phyloP scores from a whole-genome alignment of 2,888 invertebrate genomes.

The Gibbula magus region DNA sequence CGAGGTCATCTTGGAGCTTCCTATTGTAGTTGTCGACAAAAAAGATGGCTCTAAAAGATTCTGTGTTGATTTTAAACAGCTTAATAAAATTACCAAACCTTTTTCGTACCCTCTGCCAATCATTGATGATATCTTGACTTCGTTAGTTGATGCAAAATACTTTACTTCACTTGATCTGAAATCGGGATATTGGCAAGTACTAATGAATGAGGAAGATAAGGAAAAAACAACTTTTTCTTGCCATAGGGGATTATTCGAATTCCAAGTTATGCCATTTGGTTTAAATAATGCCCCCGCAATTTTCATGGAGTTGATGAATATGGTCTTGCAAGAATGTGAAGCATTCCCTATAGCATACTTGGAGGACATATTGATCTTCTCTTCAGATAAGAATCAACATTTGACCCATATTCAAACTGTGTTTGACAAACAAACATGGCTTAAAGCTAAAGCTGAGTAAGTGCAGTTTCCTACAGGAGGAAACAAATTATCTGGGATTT shows the following conservation, averaged over 20 bases:
- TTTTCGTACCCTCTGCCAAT: too few relatives aligned
- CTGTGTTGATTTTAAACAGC: neutral
- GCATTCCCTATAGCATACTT: conserved; percentile 36
- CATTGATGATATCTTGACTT: too few relatives aligned
- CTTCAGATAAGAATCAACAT: conserved; percentile 37
- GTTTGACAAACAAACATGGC: conserved; percentile 31
- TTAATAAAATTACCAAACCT: neutral
- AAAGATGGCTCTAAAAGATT: neutral
- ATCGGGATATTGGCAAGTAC: too few relatives aligned
- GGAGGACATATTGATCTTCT: conserved; percentile 40
- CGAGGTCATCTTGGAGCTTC: neutral
- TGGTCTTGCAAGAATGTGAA: too few relatives aligned
- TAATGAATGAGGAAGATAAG: too few relatives aligned
- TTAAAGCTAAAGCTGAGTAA: conserved; percentile 35
- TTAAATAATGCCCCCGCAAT: conserved; percentile 21
- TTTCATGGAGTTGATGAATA: too few relatives aligned
- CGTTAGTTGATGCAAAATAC: too few relatives aligned
- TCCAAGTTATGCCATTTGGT: conserved; percentile 24
- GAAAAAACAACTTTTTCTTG: too few relatives aligned
- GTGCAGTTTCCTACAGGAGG: too few relatives aligned
- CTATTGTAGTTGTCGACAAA: neutral
- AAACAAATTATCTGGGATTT: conserved; percentile 34
- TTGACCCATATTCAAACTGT: conserved; percentile 28
- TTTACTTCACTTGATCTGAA: too few relatives aligned
- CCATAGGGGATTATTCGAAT: conserved; percentile 21